Conservation (phyloP, 2,888 invertebrate species). For the Sarcophaga subvicina region DNA sequence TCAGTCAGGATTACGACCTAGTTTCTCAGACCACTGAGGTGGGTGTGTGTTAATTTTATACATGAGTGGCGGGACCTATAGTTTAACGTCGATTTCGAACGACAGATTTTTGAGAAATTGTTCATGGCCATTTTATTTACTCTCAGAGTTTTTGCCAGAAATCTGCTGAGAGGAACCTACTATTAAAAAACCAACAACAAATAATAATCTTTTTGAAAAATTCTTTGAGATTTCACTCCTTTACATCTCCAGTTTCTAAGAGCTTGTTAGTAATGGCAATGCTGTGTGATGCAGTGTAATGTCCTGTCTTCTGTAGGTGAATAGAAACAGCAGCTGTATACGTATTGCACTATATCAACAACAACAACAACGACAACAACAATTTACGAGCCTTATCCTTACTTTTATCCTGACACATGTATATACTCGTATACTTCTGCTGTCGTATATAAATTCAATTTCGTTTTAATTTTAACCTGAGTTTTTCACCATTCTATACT, state of each 20-base stretch:
- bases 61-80: too few species aligned
- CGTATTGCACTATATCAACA: background rate
- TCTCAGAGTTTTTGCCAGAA: too few species aligned
- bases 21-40: too few species aligned
- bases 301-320: background rate
- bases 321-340: constrained; percentile 15
- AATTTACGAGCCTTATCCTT: constrained; percentile 38
- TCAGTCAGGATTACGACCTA: too few species aligned
- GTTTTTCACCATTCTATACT: background rate
- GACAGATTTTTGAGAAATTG: too few species aligned
- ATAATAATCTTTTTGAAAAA: background rate
- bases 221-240: background rate
- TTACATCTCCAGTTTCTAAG: background rate
- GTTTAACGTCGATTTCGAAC: too few species aligned
- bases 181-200: too few species aligned
- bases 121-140: too few species aligned
- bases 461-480: constrained; percentile 42
- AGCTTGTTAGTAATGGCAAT: background rate
- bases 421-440: background rate
- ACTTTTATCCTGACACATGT: background rate
- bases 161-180: too few species aligned
- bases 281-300: background rate
- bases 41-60: too few species aligned
- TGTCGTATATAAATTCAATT: background rate
- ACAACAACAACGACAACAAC: constrained; percentile 1